Evolutionary conservation across 1,140 invertebrate species (phyloP).

Genomic region (Caenorhabditis brenneri): DNA sequence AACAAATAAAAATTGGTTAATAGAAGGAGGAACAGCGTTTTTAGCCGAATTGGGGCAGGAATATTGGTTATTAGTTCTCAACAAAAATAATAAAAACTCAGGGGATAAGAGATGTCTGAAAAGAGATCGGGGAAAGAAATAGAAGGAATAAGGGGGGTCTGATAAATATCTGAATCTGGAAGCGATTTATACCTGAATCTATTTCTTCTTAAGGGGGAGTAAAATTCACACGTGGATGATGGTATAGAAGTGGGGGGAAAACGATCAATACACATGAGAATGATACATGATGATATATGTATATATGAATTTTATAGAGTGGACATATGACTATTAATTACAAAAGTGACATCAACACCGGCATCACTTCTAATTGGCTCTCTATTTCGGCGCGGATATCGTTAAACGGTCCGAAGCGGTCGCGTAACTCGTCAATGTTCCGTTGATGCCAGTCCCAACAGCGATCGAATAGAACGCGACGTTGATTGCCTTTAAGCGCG

Average conservation of each 20-base stretch:
- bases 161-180: slow-evolving; percentile 10
- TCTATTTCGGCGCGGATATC: slow-evolving; percentile 13
- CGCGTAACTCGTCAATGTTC: background rate
- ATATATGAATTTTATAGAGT: background rate
- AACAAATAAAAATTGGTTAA: background rate
- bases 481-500: background rate
- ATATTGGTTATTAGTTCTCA: background rate
- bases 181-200: background rate
- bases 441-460: slow-evolving; percentile 20
- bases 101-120: background rate
- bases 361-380: slow-evolving; percentile 25
- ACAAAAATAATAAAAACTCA: background rate
- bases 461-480: background rate
- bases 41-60: background rate
- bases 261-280: background rate
- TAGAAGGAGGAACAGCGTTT: background rate
- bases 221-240: background rate
- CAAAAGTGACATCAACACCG: slow-evolving; percentile 7
- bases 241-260: background rate
- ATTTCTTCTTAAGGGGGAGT: background rate
- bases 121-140: background rate
- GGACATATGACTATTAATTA: background rate
- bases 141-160: background rate
- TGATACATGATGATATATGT: background rate
- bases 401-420: background rate